Evolutionary conservation across 2,797 vertebrate species (phyloP), one percentile per base, ranked within the genome.

Genomic region (Notoglanidium macrostoma): DNA sequence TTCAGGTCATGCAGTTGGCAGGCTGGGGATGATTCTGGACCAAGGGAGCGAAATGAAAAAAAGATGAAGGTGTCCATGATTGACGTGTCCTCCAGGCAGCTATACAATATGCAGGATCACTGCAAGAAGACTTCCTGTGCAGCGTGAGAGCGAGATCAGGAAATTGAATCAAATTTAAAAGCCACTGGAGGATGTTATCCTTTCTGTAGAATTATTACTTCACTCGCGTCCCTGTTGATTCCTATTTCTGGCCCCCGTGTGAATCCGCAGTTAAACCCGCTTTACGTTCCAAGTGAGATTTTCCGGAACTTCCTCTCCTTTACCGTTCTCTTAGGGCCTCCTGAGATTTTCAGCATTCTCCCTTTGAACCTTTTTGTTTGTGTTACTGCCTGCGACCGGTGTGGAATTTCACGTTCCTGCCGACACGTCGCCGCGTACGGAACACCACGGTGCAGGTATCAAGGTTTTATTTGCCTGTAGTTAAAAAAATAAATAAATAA

Each of bases 111-210:
- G 67, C 83, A 57, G 68, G 82, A 84, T 84, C 10, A 5, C 44
- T 74, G 49, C 44, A n/a, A 17, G 67, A n/a, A 73, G 68, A 82
- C 55, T 87, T 87, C 79, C 67, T 73, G 55, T 76, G 72, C 46
- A 57, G 11, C 40, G 59, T 29, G 61, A 79, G n/a, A 65, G 65
- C 11, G 46, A 84, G 84, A 86, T 23, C 29, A 77, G 85, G 90
- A 89, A 90, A 89, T 88, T 68, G 40, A 86, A 85, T 83, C 17
- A 1, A 63, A 77, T 68, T 87, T 88, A 57, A 84, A 87, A 86
- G n/a, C 21, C 29, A 72, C 68, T 63, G 40, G 35, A 2, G 40
- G 32, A 84, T 85, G 54, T 85, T 82, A 79, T 87, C 19, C 46
- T 23, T 86, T 85, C 59, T 82, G 68, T 40, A 70, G 83, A 84